Percentiles rank a stretch among this genome's conserved stretches.
Conservation (phyloP, 2,113 vertebrate species). For the Ahaetulla prasina region DNA sequence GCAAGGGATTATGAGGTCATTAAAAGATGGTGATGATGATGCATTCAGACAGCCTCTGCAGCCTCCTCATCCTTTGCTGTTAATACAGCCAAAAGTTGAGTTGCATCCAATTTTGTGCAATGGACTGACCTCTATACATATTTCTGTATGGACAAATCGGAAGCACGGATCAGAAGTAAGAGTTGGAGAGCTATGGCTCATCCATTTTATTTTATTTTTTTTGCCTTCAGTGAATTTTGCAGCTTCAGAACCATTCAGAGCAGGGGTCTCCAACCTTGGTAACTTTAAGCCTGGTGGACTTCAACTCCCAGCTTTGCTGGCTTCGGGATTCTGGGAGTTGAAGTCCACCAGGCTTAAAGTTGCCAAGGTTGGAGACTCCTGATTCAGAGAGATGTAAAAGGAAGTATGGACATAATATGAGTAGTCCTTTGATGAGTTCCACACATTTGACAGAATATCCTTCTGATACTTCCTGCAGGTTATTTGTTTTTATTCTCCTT, state of each 20-base stretch:
- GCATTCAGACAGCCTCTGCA: not conserved
- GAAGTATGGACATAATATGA: not conserved
- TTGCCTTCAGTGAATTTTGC: not conserved
- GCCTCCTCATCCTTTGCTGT: too few species aligned
- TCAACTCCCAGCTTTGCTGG: too few species aligned
- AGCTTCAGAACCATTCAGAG: not conserved
- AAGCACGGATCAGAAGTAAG: constrained; percentile 6
- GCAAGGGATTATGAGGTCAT: too few species aligned
- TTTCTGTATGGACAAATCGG: constrained; percentile 7
- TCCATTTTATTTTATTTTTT: not conserved
- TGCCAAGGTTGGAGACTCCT: too few species aligned
- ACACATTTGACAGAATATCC: not conserved
- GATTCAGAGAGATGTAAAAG: constrained; percentile 18
- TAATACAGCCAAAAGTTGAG: not conserved
- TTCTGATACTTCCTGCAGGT: not conserved
- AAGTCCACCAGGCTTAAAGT: too few species aligned
- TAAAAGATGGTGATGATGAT: too few species aligned
- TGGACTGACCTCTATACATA: not conserved
- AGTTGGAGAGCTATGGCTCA: not conserved
- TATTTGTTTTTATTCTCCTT: not conserved
- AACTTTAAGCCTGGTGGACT: too few species aligned
- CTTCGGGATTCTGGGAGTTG: too few species aligned
- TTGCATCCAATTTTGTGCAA: not conserved
- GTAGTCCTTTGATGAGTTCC: not conserved
- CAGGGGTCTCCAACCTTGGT: too few species aligned